Evolutionary conservation across 2,113 vertebrate species (phyloP).

Genomic region (Willisornis vidua): DNA sequence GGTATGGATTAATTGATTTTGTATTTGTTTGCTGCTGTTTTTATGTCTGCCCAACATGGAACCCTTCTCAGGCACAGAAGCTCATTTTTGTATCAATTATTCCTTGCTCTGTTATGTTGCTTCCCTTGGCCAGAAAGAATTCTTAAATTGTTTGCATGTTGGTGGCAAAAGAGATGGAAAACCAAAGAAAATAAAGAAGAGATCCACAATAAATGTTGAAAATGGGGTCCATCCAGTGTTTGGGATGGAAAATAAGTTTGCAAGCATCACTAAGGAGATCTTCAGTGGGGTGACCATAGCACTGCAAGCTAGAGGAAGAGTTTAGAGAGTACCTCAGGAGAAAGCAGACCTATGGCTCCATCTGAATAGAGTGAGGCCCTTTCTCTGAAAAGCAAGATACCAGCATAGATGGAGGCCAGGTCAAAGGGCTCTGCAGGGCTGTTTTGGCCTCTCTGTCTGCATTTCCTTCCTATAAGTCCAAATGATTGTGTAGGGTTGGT

Average conservation of each 20-base stretch:
- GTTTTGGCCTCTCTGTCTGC: not conserved
- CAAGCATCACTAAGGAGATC: not conserved
- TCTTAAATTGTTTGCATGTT: constrained; percentile 7
- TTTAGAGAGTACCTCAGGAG: not conserved
- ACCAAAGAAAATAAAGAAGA: constrained; percentile 15
- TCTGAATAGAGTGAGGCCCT: not conserved
- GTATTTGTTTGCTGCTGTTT: not conserved
- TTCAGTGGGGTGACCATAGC: not conserved
- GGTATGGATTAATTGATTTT: not conserved
- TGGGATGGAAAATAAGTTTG: not conserved
- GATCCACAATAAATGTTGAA: not conserved
- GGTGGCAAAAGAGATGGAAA: not conserved
- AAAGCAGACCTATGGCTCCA: not conserved
- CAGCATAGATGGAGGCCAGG: not conserved
- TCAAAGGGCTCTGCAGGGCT: not conserved
- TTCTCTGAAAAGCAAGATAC: not conserved
- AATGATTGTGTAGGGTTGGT: not conserved
- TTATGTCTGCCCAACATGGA: not conserved
- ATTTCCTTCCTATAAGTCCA: not conserved
- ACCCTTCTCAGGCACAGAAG: not conserved
- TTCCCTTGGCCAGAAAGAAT: not conserved
- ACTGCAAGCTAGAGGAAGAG: not conserved
- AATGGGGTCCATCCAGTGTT: not conserved
- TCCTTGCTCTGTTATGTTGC: not conserved
- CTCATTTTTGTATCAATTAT: constrained; percentile 10